These are phyloP conservation scores for Sander lucioperca DNA, from an alignment of 2,113 vertebrate species.

Conservation along the genomic window DNA sequence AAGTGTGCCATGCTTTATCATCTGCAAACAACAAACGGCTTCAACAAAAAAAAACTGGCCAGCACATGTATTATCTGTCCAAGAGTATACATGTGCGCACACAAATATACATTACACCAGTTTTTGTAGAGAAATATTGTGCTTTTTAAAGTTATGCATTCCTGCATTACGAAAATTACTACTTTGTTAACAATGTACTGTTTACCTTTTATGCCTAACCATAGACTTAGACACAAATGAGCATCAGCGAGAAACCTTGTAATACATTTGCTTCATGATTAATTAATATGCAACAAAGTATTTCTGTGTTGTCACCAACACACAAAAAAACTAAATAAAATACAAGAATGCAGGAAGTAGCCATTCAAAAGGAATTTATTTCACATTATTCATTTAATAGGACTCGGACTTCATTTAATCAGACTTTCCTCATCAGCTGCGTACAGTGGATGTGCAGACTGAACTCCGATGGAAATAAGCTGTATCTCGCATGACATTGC, in stretches of 20 bases:
- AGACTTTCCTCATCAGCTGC: constrained; percentile 52
- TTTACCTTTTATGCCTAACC: constrained; percentile 2
- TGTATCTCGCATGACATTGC: constrained; percentile 25
- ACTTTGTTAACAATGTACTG: neutral
- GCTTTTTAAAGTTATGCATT: neutral
- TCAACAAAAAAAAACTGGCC: neutral
- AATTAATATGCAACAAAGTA: constrained; percentile 37
- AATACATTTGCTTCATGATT: constrained; percentile 49
- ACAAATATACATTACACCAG: neutral
- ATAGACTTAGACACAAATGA: constrained; percentile 19
- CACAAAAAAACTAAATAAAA: constrained; percentile 30
- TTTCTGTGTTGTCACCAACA: constrained; percentile 24
- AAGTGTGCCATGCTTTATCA: neutral
- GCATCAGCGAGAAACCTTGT: constrained; percentile 27
- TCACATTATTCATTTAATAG: constrained; percentile 53
- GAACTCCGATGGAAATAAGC: constrained; percentile 45
- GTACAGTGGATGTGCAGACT: constrained; percentile 32
- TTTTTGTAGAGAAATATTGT: neutral
- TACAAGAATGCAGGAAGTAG: constrained; percentile 45
- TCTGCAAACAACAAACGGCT: neutral
- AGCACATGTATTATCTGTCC: neutral
- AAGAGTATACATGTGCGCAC: neutral
- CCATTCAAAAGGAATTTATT: constrained; percentile 50
- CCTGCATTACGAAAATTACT: neutral
- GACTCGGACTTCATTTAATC: constrained; percentile 1